Percentiles rank a stretch among this genome's conserved stretches.
Evolutionary conservation across 2,113 vertebrate genomes (phyloP).

Genomic region (Malaclemys terrapin): DNA sequence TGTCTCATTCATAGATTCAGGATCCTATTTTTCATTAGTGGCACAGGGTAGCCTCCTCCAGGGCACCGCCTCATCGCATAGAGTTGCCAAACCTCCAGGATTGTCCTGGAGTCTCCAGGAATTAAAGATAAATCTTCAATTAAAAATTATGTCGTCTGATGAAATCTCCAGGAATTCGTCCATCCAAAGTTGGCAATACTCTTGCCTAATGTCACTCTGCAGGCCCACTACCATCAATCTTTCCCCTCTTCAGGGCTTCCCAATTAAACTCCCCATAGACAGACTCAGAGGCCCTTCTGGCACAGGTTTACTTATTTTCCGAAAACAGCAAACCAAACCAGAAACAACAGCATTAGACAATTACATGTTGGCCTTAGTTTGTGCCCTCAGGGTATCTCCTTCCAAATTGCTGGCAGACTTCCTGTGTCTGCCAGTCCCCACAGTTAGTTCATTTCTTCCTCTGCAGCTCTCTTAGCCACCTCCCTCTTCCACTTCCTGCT

Average conservation of each 20-base stretch:
- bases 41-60: not conserved
- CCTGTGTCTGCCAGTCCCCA: too few relatives aligned
- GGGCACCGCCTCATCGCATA: not conserved
- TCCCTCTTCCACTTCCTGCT: not conserved
- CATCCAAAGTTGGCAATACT: too few relatives aligned
- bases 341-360: not conserved
- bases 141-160: too few relatives aligned
- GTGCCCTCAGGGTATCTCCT: not conserved
- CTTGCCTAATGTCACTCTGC: not conserved
- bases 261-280: not conserved
- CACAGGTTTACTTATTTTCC: not conserved
- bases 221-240: not conserved
- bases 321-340: not conserved
- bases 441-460: not conserved
- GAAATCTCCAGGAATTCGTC: too few relatives aligned
- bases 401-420: not conserved
- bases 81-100: too few relatives aligned
- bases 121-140: too few relatives aligned
- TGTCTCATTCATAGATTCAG: fast-evolving
- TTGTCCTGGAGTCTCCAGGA: too few relatives aligned
- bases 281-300: not conserved
- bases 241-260: not conserved
- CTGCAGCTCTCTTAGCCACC: not conserved
- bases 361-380: not conserved
- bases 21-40: not conserved